Base-by-base conservation (phyloP, 2,797 vertebrate species). In the Spheniscus humboldti region DNA sequence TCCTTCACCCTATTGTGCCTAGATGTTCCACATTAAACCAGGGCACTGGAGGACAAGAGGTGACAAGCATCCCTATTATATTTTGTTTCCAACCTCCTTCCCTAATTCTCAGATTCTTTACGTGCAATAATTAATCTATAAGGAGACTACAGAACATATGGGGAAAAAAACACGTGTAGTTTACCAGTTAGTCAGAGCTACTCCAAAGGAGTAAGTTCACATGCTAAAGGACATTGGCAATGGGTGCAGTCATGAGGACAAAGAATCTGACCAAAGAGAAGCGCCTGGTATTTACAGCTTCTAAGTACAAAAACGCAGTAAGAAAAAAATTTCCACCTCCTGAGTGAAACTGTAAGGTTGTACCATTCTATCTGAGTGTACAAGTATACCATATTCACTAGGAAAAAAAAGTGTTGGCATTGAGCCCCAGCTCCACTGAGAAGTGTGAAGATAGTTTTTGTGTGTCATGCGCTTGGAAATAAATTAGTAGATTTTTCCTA, bases 371-470 rank as follows among this genome's bases (percentile, higher is more conserved):
- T 94, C 59, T 69, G 75, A 88, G 78, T 37, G 66, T 62, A 96
- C 31, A 37, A 95, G 57, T 69, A 81, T 66, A 91, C 84, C 88
- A 95, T 89, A 93, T 90, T 94, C 92, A 78, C 72, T 14, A 67
- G 67, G 63, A n/a, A 92, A 89, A 95, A 96, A 92, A 92, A 88
- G 22, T 68, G 59, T 63, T 96, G 92, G 95, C 94, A 97, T 63
- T 5, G 2, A 90, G 92, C 91, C 92, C 85, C 69, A 75, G 87
- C 75, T 96, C 89, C 85, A 84, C 85, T 96, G 86, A 90, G 87
- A 97, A 97, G 95, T 95, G 94, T 90, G 92, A 96, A 96, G 81
- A 91, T 90, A 81, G 81, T 90, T 96, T 93, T 85, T 77, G 59
- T 63, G 71, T 93, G 86, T 94, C 91, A 59, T 39, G 66, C 2